Evolutionary conservation across 2,888 invertebrate genomes (phyloP).

Genomic region (Melanostoma mellinum): DNA sequence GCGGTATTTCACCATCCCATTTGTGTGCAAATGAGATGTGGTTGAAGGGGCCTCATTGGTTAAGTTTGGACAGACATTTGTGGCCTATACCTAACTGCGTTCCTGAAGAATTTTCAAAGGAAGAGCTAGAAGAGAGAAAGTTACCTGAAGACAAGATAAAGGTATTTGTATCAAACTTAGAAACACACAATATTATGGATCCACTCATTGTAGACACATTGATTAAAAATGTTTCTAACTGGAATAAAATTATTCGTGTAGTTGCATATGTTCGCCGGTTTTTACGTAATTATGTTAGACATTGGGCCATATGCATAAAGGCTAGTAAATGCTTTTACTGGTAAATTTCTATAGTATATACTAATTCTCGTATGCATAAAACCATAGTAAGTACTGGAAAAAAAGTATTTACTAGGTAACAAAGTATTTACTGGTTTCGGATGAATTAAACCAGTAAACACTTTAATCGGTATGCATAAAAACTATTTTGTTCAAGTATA

Average conservation of each 20-base stretch:
- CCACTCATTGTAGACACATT: neutral
- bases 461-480: too few species aligned
- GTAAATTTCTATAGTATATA: too few species aligned
- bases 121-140: slow-evolving; percentile 5
- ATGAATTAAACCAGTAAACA: too few species aligned
- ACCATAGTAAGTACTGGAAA: too few species aligned
- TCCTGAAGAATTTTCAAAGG: slow-evolving; percentile 13
- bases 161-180: slow-evolving; percentile 3
- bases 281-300: neutral
- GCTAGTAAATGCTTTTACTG: too few species aligned
- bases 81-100: neutral
- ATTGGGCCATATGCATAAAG: too few species aligned
- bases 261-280: neutral
- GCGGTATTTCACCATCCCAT: slow-evolving; percentile 11
- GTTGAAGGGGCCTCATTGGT: slow-evolving; percentile 30
- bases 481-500: too few species aligned
- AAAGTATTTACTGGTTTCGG: too few species aligned
- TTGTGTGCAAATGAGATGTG: slow-evolving; percentile 17
- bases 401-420: too few species aligned
- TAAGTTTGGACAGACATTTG: neutral
- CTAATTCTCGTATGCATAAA: too few species aligned
- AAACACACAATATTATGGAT: neutral
- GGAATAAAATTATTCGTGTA: slow-evolving; percentile 3
- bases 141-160: neutral
- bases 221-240: neutral